Evolutionary conservation across 37 sponge, comb jelly and placozoan genomes (phyloP).

Genomic region (Spongilla lacustris): DNA sequence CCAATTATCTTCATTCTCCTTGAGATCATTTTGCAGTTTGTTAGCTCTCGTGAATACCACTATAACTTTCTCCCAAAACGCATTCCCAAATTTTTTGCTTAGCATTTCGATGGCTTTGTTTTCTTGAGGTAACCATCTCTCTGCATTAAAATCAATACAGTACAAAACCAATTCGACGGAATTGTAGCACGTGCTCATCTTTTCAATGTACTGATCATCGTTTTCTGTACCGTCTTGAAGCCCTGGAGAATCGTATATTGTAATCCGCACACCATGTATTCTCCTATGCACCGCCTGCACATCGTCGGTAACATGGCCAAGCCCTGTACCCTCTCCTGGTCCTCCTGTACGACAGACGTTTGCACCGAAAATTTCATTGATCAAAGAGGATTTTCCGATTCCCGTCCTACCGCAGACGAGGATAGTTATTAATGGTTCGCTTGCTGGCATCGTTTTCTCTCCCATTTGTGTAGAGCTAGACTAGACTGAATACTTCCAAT

Average conservation of each 20-base stretch:
- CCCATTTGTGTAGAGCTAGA: too few relatives aligned
- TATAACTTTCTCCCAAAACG: conserved; percentile 3
- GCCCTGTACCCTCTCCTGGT: neutral
- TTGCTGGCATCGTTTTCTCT: too few relatives aligned
- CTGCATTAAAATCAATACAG: conserved; percentile 3
- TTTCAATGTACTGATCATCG: neutral
- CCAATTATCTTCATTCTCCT: too few relatives aligned
- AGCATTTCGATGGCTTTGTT: neutral
- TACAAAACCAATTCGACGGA: conserved; percentile 19
- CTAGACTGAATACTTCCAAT: too few relatives aligned
- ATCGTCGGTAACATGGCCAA: neutral
- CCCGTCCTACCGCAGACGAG: conserved; percentile 20
- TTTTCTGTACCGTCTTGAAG: conserved; percentile 22
- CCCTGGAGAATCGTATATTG: conserved; percentile 17
- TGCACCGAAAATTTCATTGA: conserved; percentile 11
- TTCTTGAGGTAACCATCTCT: neutral
- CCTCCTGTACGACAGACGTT: neutral
- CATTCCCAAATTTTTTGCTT: conserved; percentile 3
- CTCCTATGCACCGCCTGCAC: neutral
- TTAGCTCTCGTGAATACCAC: conserved; percentile 2
- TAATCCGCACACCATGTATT: neutral
- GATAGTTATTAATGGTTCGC: too few relatives aligned
- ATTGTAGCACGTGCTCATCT: conserved; percentile 5
- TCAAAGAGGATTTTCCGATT: conserved; percentile 25
- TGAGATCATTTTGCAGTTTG: neutral